Percentiles rank a stretch among this genome's conserved stretches.
These are phyloP conservation scores for Cerastoderma edule DNA, from an alignment of 2,888 invertebrate genomes.

Conservation along the genomic window DNA sequence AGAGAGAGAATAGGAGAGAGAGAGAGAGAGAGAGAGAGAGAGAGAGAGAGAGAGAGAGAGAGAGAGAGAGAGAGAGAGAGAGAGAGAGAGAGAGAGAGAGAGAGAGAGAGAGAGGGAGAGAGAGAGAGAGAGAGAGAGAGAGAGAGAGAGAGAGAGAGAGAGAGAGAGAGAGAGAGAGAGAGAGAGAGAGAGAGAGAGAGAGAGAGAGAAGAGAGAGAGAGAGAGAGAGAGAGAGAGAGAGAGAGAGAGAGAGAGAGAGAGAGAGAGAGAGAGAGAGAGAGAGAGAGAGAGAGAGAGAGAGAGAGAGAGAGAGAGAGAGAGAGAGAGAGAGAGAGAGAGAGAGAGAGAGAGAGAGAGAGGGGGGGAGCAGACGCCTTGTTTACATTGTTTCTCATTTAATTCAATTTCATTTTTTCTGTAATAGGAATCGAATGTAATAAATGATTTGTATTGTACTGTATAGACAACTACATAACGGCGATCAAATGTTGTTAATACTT, in stretches of 20 bases:
- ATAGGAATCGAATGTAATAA: no score
- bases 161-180: constrained; percentile 5
- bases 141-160: constrained; percentile 9
- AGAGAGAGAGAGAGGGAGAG: constrained; percentile 19
- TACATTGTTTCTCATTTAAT: no score
- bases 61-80: constrained; percentile 19
- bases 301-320: constrained; percentile 2
- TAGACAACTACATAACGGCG: no score
- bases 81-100: constrained; percentile 19
- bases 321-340: constrained; percentile 19
- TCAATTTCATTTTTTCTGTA: no score
- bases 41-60: constrained; percentile 19
- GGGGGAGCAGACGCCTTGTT: neutral
- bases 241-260: neutral
- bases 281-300: neutral
- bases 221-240: neutral
- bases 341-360: constrained; percentile 16
- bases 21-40: constrained; percentile 19
- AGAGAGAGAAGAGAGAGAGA: neutral
- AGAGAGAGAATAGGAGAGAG: constrained; percentile 14
- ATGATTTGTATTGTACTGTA: no score
- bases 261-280: neutral
- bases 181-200: constrained; percentile 10
- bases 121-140: constrained; percentile 19
- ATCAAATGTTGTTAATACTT: no score